Evolutionary conservation across 2,888 invertebrate species (phyloP), one percentile per base, ranked within the genome.

Genomic region (Caprella mutica): DNA sequence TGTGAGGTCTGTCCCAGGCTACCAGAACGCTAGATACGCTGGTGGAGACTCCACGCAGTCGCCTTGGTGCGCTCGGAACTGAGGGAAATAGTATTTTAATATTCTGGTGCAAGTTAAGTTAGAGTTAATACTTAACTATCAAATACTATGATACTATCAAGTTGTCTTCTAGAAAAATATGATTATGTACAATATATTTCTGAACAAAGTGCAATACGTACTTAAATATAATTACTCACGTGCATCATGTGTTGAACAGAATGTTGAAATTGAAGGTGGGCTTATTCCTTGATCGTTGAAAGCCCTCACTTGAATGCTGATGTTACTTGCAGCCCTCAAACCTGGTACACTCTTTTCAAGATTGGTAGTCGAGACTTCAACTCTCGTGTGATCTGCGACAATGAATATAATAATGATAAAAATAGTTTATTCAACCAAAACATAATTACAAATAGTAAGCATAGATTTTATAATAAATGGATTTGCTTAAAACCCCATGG

Each of bases 251-350:
- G 90, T 91, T 69, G 80, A 80, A 72, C 90, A 87, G 74, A 80
- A 85, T 66, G 87, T 78, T 3, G 48, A 5, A 6, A 24, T 4
- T 70, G 86, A 86, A 58, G 86, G 76, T 59, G 83, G 79, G 30
- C 90, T 90, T 69, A 88, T 88, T 0, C 91, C 91, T 5, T 85
- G 85, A 57, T 83, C 80, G 1, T 89, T 91, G 70, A 82, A 89
- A 1, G 90, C 90, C 69, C 87, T 73, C 3, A 89, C 85, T 70
- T 86, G 82, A 56, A 91, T 78, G 35, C 88, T 89, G 73, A 91
- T 90, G 76, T 91, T 91, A 55, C 88, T 85, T 71, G 82, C 88
- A 71, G 87, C 86, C 68, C 83, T 81, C 56, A 91, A 74, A 1
- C 84, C 82, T 71, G 86, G 86, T 52, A 88, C 74, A 71, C 83